Percentiles rank a stretch among this genome's conserved stretches.
Evolutionary conservation across 2,113 vertebrate genomes (phyloP).

Genomic region (Ammospiza caudacuta): DNA sequence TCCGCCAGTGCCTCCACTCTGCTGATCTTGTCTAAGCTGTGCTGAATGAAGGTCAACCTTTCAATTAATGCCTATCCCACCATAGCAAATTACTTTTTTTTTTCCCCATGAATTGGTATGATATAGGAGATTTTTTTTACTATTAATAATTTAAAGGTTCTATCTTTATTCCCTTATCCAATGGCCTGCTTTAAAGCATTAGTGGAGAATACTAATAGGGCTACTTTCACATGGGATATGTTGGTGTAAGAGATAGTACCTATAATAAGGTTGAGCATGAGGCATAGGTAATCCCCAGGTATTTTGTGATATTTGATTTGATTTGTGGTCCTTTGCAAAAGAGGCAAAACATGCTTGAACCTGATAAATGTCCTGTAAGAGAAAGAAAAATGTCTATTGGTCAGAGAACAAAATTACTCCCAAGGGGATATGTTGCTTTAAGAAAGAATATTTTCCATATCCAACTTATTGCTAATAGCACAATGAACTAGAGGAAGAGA

Average conservation of each 20-base stretch:
- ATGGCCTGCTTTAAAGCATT: not conserved
- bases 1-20: constrained; percentile 3
- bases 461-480: not conserved
- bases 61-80: constrained; percentile 36
- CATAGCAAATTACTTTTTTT: not conserved
- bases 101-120: not conserved
- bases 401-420: constrained; percentile 21
- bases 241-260: not conserved
- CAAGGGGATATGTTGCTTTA: not conserved
- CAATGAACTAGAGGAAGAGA: not conserved
- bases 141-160: constrained; percentile 34
- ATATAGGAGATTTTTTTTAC: constrained; percentile 1
- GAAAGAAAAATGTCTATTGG: not conserved
- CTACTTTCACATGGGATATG: not conserved
- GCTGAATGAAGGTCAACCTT: constrained; percentile 53
- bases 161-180: not conserved
- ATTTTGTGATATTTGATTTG: constrained; percentile 60
- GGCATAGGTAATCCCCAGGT: not conserved
- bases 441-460: not conserved
- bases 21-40: constrained; percentile 44
- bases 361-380: constrained; percentile 11
- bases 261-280: not conserved
- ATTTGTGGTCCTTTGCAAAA: constrained; percentile 43
- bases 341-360: not conserved
- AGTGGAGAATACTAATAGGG: not conserved